phyloP scores from a whole-genome alignment of 92 coral and sea anemone genomes.

The Bergia puertoricense region DNA sequence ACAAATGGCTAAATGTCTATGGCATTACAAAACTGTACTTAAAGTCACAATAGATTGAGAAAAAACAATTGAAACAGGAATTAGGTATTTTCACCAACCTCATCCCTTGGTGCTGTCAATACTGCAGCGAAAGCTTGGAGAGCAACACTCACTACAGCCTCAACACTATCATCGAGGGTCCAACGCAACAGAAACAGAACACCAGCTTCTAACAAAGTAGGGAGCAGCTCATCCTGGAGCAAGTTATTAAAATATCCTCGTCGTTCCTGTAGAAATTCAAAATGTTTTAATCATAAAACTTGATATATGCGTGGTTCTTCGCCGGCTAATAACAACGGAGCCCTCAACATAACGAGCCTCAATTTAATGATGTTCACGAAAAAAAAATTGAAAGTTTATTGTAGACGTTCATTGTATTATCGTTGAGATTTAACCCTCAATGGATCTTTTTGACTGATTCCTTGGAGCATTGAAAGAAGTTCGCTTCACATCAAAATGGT shows the following conservation, averaged over 20 bases:
- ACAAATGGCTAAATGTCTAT: neutral
- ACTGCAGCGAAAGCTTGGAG: slow-evolving; percentile 79
- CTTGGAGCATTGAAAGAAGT: too few species aligned
- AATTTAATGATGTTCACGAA: too few species aligned
- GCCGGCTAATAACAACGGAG: too few species aligned
- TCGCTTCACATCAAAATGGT: too few species aligned
- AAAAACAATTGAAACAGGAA: neutral
- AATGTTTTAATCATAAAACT: neutral
- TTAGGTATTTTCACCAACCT: slow-evolving; percentile 48
- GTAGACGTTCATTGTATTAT: too few species aligned
- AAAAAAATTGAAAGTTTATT: too few species aligned
- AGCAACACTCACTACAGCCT: slow-evolving; percentile 81
- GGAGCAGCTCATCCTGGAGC: slow-evolving; percentile 62
- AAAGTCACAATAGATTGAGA: neutral
- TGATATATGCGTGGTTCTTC: too few species aligned
- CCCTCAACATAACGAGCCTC: too few species aligned
- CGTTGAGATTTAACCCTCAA: too few species aligned
- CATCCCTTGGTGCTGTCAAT: slow-evolving; percentile 71
- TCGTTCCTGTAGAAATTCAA: slow-evolving; percentile 62
- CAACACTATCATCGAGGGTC: slow-evolving; percentile 91
- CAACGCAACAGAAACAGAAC: slow-evolving; percentile 88
- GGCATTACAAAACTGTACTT: neutral
- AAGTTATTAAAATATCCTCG: slow-evolving; percentile 61
- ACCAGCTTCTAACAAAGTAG: slow-evolving; percentile 88
- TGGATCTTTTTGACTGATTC: too few species aligned